Percentiles rank a stretch among this genome's conserved stretches.
phyloP scores from a whole-genome alignment of 1,140 invertebrate genomes.

The Frieseomelitta varia region DNA sequence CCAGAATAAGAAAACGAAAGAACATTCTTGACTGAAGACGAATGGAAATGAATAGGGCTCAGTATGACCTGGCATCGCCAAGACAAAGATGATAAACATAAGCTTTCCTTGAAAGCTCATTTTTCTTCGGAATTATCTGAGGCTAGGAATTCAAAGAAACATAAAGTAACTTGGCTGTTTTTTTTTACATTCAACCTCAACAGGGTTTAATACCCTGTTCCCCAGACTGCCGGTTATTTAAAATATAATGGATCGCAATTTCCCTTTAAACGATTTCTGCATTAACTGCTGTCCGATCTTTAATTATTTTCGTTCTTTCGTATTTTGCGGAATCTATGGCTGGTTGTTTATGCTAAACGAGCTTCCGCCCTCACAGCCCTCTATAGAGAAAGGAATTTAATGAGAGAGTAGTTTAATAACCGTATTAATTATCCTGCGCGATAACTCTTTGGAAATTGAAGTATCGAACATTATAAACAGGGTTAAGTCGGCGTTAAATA shows the following conservation, averaged over 20 bases:
- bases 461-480: neutral
- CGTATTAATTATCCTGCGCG: neutral
- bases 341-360: neutral
- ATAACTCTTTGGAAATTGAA: neutral
- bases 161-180: conserved; percentile 5
- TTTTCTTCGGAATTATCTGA: conserved; percentile 2
- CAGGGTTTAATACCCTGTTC: neutral
- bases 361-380: neutral
- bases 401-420: neutral
- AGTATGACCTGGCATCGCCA: neutral
- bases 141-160: conserved; percentile 4
- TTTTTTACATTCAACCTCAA: neutral
- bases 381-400: neutral
- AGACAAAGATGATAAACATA: neutral
- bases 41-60: neutral
- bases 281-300: neutral
- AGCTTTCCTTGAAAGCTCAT: neutral
- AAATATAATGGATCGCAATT: conserved; percentile 13
- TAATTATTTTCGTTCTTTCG: conserved; percentile 14
- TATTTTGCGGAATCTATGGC: neutral
- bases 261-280: neutral
- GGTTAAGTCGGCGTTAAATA: neutral
- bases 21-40: neutral
- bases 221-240: neutral
- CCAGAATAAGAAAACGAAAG: neutral